phyloP scores from a whole-genome alignment of 2,113 vertebrate genomes.

The Casuarius casuarius region DNA sequence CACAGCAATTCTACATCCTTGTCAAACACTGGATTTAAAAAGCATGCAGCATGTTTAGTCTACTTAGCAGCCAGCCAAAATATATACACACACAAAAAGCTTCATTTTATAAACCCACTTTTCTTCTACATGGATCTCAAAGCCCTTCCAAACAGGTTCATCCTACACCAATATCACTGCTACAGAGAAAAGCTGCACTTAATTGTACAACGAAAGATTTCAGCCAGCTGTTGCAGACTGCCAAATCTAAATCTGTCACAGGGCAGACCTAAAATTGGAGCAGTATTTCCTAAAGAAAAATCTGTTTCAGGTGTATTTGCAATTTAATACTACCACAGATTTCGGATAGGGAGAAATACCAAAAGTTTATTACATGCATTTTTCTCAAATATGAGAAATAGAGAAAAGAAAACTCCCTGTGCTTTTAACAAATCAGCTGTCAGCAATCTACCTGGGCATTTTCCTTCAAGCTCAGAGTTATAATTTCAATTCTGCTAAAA shows the following conservation, averaged over 20 bases:
- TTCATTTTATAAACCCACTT: constrained; percentile 30
- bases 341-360: neutral
- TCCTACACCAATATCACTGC: neutral
- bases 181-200: neutral
- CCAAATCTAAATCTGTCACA: neutral
- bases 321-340: neutral
- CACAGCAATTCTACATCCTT: constrained; percentile 1
- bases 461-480: neutral
- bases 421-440: neutral
- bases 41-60: constrained; percentile 49
- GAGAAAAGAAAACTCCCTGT: rapidly evolving
- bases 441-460: neutral
- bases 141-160: constrained; percentile 27
- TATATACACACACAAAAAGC: neutral
- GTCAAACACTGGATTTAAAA: constrained; percentile 47
- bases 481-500: neutral
- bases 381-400: neutral
- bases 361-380: neutral
- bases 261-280: neutral
- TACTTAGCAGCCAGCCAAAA: constrained; percentile 43
- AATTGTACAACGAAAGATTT: neutral
- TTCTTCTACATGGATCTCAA: neutral
- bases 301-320: neutral
- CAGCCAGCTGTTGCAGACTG: neutral
- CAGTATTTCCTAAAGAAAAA: neutral